These are phyloP conservation scores for Yponomeuta evonymella DNA, from an alignment of 2,888 invertebrate genomes.

Conservation along the genomic window DNA sequence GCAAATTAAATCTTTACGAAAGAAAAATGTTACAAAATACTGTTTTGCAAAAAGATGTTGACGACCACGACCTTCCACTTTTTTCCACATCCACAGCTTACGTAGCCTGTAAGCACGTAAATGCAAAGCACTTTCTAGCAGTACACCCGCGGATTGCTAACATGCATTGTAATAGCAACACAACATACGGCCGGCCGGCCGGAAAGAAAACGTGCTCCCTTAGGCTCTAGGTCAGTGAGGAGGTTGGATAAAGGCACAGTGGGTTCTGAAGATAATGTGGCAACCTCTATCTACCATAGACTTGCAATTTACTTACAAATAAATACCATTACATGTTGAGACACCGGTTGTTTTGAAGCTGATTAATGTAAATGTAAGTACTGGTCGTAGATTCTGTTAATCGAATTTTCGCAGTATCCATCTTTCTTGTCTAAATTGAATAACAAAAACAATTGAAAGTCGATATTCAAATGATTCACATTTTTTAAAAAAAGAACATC, in stretches of 20 bases:
- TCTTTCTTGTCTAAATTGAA: too few relatives aligned
- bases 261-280: not conserved
- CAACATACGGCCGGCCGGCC: slow-evolving; percentile 30
- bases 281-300: not conserved
- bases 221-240: slow-evolving; percentile 10
- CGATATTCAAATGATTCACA: too few relatives aligned
- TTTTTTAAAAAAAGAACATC: too few relatives aligned
- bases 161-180: slow-evolving; percentile 67
- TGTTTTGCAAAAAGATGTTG: not conserved
- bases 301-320: not conserved
- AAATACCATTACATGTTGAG: too few relatives aligned
- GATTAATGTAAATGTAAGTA: too few relatives aligned
- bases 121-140: slow-evolving; percentile 59
- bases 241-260: slow-evolving; percentile 1
- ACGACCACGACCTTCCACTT: not conserved
- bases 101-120: slow-evolving; percentile 28
- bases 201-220: slow-evolving; percentile 6
- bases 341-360: too few relatives aligned
- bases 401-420: too few relatives aligned
- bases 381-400: too few relatives aligned
- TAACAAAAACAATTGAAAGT: too few relatives aligned
- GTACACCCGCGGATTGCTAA: slow-evolving; percentile 51
- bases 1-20: too few relatives aligned
- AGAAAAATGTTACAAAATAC: too few relatives aligned
- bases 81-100: slow-evolving; percentile 31